Evolutionary conservation across 1,140 invertebrate genomes (phyloP).

Genomic region (Camponotus floridanus): DNA sequence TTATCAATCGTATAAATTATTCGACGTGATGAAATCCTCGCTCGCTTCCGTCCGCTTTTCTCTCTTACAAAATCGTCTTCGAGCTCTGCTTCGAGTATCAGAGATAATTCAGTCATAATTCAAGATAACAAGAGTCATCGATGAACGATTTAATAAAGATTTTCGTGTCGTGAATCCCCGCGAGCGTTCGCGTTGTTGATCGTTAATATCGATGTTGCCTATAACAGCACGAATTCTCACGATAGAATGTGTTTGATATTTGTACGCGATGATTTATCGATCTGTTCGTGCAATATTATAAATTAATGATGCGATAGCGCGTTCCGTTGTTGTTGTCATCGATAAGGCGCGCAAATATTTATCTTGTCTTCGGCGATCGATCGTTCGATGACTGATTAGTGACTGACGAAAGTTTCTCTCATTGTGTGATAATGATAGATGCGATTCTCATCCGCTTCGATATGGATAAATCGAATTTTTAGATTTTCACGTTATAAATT

Average conservation of each 20-base stretch:
- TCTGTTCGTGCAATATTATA: constrained; percentile 3
- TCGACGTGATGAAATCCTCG: not conserved
- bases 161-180: constrained; percentile 34
- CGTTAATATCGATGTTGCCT: constrained; percentile 5
- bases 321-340: constrained; percentile 36
- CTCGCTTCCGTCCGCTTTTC: constrained; percentile 15
- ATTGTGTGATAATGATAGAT: not conserved
- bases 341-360: constrained; percentile 39
- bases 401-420: not conserved
- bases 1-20: constrained; percentile 4
- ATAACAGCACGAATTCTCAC: constrained; percentile 11
- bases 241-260: constrained; percentile 8
- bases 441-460: not conserved
- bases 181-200: not conserved
- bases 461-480: constrained; percentile 15
- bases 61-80: constrained; percentile 1
- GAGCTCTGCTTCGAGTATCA: not conserved
- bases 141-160: constrained; percentile 38
- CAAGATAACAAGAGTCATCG: not conserved
- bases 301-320: constrained; percentile 36
- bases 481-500: too few species aligned
- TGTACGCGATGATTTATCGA: not conserved
- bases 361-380: not conserved
- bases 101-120: not conserved
- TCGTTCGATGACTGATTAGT: constrained; percentile 53